phyloP scores from a whole-genome alignment of 2,113 vertebrate species.

The Callorhinus ursinus region DNA sequence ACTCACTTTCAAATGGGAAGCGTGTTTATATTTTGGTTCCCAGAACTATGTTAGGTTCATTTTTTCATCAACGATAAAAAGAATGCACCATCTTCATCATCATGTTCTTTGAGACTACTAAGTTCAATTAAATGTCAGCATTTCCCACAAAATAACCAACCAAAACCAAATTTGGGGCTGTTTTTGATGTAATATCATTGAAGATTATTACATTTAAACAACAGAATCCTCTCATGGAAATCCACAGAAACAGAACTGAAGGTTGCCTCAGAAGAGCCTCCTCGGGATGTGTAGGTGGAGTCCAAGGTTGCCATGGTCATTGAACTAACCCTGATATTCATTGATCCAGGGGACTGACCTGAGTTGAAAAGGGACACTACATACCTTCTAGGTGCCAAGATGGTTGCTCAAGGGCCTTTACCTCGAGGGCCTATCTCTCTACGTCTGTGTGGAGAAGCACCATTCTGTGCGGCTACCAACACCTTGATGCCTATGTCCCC shows the following conservation, averaged over 20 bases:
- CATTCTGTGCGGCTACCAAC: background rate
- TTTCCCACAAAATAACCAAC: background rate
- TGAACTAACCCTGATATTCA: background rate
- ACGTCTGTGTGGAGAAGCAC: background rate
- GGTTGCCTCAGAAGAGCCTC: background rate
- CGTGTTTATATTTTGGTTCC: background rate
- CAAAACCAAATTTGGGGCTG: background rate
- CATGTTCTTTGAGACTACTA: background rate
- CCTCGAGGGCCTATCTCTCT: background rate
- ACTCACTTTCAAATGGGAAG: background rate
- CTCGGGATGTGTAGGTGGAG: accelerated
- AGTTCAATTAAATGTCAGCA: background rate
- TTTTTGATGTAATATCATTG: background rate
- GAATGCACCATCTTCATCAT: background rate
- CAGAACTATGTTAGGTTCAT: background rate
- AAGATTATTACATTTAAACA: background rate
- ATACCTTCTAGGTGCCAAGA: background rate
- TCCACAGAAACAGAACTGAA: background rate
- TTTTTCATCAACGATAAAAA: background rate
- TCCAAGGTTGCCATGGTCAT: background rate
- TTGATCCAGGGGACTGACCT: background rate
- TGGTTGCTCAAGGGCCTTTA: background rate
- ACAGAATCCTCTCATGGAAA: background rate
- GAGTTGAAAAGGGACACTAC: too few species aligned
- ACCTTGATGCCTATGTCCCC: too few species aligned